These are phyloP conservation scores for Ochotona princeps DNA, from an alignment of 2,113 vertebrate genomes.

Conservation along the genomic window DNA sequence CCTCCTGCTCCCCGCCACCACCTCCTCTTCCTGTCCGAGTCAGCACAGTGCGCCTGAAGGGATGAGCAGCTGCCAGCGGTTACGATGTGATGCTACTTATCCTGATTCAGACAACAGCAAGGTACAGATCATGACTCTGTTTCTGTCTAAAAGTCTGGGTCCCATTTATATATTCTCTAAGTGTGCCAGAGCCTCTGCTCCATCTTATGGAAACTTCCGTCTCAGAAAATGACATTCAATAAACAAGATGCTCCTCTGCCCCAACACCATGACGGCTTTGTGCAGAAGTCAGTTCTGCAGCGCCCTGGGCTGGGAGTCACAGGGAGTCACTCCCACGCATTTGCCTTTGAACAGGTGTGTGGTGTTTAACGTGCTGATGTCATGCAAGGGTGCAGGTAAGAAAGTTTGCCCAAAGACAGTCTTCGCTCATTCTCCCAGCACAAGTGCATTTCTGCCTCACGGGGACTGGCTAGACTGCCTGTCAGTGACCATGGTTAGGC, in stretches of 20 bases:
- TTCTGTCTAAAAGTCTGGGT: background rate
- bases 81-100: background rate
- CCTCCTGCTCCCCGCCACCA: conserved; percentile 15
- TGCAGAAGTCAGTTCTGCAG: background rate
- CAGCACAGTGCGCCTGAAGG: background rate
- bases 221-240: background rate
- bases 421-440: background rate
- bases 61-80: background rate
- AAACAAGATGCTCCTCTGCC: background rate
- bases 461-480: background rate
- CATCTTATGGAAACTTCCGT: background rate
- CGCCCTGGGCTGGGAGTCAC: background rate
- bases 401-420: background rate
- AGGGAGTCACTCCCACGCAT: background rate
- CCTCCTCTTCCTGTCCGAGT: background rate
- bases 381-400: background rate
- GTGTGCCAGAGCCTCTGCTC: background rate
- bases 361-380: background rate
- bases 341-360: background rate
- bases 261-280: background rate
- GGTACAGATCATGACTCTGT: background rate
- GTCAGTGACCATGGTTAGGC: background rate
- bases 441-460: background rate
- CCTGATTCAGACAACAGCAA: background rate
- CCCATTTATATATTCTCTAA: background rate